Percentiles rank a stretch among this genome's conserved stretches.
These are phyloP conservation scores for Platyscapa corneri DNA, from an alignment of 1,140 invertebrate species.

Conservation along the genomic window DNA sequence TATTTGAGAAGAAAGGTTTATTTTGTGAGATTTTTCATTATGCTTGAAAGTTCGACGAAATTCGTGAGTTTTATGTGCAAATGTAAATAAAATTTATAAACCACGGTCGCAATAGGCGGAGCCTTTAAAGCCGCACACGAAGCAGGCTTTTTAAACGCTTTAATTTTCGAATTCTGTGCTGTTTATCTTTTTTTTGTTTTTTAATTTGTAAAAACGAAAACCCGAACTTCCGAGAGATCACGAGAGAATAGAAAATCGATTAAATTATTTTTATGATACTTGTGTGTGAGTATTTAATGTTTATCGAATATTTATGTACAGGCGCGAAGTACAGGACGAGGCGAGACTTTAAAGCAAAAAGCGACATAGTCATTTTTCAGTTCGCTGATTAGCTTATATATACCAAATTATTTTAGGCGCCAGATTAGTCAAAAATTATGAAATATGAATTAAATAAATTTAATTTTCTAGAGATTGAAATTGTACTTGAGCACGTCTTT, in stretches of 20 bases:
- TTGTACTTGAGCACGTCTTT: constrained; percentile 25
- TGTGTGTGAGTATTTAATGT: constrained; percentile 39
- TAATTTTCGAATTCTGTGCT: constrained; percentile 38
- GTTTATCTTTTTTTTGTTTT: constrained; percentile 23
- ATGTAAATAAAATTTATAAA: constrained; percentile 48
- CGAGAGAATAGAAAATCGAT: constrained; percentile 45
- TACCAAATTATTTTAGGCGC: constrained; percentile 50
- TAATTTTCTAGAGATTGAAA: constrained; percentile 43
- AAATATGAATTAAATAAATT: constrained; percentile 53
- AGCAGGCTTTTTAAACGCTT: constrained; percentile 40
- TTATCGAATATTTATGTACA: constrained; percentile 35
- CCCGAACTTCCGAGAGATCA: constrained; percentile 19
- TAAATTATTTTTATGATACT: constrained; percentile 30
- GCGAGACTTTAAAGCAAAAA: constrained; percentile 53
- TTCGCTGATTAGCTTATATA: constrained; percentile 53
- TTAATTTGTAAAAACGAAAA: constrained; percentile 11
- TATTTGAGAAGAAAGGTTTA: background rate
- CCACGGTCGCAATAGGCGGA: constrained; percentile 21
- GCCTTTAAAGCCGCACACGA: constrained; percentile 36
- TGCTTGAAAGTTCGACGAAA: background rate
- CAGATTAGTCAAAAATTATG: constrained; percentile 48
- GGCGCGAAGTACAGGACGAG: constrained; percentile 44
- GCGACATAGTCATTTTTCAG: constrained; percentile 52
- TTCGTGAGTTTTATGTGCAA: constrained; percentile 47
- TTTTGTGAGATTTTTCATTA: constrained; percentile 2